Conservation (phyloP, 2,113 vertebrate genomes). For the Meriones unguiculatus region DNA sequence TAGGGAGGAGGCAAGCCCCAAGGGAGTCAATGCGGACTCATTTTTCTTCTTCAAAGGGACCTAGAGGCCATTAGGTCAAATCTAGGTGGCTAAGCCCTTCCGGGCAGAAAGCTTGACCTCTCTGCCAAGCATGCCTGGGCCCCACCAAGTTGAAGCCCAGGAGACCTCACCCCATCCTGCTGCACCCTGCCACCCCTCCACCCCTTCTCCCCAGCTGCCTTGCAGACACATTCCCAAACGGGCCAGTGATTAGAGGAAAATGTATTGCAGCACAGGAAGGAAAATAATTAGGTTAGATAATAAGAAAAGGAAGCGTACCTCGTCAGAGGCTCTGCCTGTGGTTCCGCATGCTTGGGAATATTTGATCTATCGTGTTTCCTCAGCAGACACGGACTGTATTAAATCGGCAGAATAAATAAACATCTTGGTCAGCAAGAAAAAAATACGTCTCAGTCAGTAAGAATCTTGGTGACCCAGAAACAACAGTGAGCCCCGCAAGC, state of each 20-base stretch:
- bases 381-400: background rate
- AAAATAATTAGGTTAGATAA: constrained; percentile 72
- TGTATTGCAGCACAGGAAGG: constrained; percentile 27
- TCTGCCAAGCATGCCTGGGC: background rate
- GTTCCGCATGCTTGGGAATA: constrained; percentile 15
- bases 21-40: constrained; percentile 38
- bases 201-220: background rate
- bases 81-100: background rate
- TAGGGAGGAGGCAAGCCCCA: constrained; percentile 60
- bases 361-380: constrained; percentile 57
- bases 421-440: constrained; percentile 59
- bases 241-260: constrained; percentile 66
- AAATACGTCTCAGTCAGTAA: constrained; percentile 29
- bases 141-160: background rate
- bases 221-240: constrained; percentile 49
- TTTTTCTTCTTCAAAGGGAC: constrained; percentile 75
- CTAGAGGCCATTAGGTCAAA: constrained; percentile 67
- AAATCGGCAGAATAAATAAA: constrained; percentile 66
- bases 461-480: constrained; percentile 62
- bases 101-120: background rate
- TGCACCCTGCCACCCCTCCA: background rate
- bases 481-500: background rate
- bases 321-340: constrained; percentile 14
- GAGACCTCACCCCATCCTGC: background rate
- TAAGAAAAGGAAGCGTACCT: constrained; percentile 68